Percentiles rank a stretch among this genome's conserved stretches.
These are phyloP conservation scores for Numida meleagris DNA, from an alignment of 2,113 vertebrate genomes.

Conservation along the genomic window DNA sequence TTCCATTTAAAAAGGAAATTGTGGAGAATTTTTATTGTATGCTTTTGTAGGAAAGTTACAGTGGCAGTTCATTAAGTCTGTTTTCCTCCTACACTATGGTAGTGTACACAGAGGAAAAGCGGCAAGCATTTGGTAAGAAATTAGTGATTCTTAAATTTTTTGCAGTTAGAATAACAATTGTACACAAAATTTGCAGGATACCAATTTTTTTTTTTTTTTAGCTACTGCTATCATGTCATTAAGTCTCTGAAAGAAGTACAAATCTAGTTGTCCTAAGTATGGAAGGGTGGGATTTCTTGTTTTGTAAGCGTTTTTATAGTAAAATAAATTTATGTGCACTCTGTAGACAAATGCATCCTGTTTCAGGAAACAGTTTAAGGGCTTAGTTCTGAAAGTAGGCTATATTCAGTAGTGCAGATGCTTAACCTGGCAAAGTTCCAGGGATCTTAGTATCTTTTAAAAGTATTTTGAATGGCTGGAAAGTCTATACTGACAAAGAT, in stretches of 20 bases:
- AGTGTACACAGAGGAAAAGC: too few species aligned
- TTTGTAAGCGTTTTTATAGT: neutral
- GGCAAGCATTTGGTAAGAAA: too few species aligned
- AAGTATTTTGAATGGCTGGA: neutral
- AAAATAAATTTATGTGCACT: constrained; percentile 14
- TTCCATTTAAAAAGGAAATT: too few species aligned
- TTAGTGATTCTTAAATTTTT: too few species aligned
- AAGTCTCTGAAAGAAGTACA: neutral
- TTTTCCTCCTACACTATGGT: too few species aligned
- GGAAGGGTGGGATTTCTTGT: neutral
- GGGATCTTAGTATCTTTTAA: neutral
- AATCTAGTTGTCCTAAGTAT: neutral
- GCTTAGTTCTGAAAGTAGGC: neutral
- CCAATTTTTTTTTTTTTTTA: neutral
- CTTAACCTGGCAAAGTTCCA: constrained; percentile 20
- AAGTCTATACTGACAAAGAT: neutral
- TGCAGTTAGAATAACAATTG: neutral
- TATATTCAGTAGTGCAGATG: constrained; percentile 23
- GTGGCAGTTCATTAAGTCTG: too few species aligned
- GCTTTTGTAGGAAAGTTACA: too few species aligned
- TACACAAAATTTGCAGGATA: neutral
- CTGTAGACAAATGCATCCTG: constrained; percentile 57
- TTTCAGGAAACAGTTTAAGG: constrained; percentile 47
- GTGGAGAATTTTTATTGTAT: too few species aligned
- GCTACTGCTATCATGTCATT: neutral